phyloP scores from a whole-genome alignment of 2,797 vertebrate species.

The Sebastes hopkinsi region DNA sequence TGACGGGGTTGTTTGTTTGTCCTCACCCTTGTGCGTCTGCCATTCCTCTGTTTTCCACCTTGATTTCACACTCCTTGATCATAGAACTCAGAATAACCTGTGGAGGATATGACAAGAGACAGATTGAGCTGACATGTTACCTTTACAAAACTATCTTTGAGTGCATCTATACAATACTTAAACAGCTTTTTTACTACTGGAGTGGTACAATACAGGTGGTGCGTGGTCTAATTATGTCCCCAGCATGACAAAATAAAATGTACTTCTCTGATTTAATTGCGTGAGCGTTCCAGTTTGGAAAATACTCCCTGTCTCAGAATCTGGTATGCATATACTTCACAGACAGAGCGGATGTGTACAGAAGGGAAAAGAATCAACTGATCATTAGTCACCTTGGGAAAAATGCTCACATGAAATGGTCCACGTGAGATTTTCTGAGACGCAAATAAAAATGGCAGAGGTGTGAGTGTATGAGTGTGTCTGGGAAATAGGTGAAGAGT shows the following conservation, averaged over 20 bases:
- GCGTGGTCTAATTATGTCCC: not conserved
- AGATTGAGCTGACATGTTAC: not conserved
- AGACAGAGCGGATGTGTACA: slow-evolving; percentile 29
- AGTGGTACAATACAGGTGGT: not conserved
- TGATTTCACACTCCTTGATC: slow-evolving; percentile 99
- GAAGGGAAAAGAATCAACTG: slow-evolving; percentile 70
- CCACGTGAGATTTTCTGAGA: slow-evolving; percentile 54
- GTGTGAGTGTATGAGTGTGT: slow-evolving; percentile 45
- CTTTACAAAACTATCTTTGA: not conserved
- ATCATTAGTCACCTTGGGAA: slow-evolving; percentile 70
- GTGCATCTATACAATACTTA: not conserved
- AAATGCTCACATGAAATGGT: slow-evolving; percentile 63
- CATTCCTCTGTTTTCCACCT: slow-evolving; percentile 96
- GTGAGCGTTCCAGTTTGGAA: slow-evolving; percentile 6
- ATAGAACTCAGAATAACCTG: slow-evolving; percentile 99
- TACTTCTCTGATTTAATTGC: not conserved
- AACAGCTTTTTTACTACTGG: not conserved
- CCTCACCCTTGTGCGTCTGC: slow-evolving; percentile 96
- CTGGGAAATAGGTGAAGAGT: slow-evolving; percentile 23
- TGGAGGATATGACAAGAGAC: not conserved
- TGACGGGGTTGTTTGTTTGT: not conserved
- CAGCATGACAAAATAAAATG: not conserved
- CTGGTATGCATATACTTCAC: not conserved
- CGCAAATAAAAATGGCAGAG: slow-evolving; percentile 55
- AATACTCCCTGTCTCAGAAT: slow-evolving; percentile 1